Percentiles rank a stretch among this genome's conserved stretches.
These are phyloP conservation scores for Poecilia latipinna DNA, from an alignment of 2,113 vertebrate genomes.

Conservation along the genomic window DNA sequence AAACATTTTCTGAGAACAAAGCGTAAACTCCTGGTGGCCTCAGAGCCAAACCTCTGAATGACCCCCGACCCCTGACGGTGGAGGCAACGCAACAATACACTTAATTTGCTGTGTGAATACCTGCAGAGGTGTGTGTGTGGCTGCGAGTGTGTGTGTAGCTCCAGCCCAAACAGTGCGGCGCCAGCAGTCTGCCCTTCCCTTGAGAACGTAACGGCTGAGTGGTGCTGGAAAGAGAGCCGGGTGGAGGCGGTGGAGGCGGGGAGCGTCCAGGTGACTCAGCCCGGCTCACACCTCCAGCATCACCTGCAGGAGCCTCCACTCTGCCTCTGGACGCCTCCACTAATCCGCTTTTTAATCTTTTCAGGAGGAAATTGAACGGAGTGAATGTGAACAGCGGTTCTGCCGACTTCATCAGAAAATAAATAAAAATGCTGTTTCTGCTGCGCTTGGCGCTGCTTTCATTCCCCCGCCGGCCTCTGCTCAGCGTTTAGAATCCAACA, in stretches of 20 bases:
- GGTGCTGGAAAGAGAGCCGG: constrained; percentile 68
- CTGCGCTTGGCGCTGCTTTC: constrained; percentile 70
- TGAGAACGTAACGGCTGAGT: constrained; percentile 85
- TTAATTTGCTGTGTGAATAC: constrained; percentile 75
- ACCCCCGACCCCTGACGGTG: constrained; percentile 50
- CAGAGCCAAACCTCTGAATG: constrained; percentile 57
- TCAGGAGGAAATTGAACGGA: constrained; percentile 56
- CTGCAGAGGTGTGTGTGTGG: constrained; percentile 47
- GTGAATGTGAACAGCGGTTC: constrained; percentile 63
- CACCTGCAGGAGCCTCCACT: too few species aligned
- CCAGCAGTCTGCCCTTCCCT: constrained; percentile 84
- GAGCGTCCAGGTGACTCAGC: constrained; percentile 38
- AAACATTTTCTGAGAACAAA: constrained; percentile 12
- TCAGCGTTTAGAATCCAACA: constrained; percentile 41
- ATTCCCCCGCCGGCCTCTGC: constrained; percentile 50
- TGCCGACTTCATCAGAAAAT: constrained; percentile 72
- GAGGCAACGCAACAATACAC: constrained; percentile 76
- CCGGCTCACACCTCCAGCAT: constrained; percentile 19
- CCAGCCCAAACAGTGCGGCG: constrained; percentile 76
- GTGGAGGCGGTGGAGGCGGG: constrained; percentile 9
- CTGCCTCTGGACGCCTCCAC: too few species aligned
- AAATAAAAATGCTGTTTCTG: constrained; percentile 64
- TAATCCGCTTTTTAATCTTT: constrained; percentile 55
- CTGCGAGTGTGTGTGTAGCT: constrained; percentile 37
- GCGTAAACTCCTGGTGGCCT: constrained; percentile 43